These are phyloP conservation scores for Sclerodermus sp. DNA, from an alignment of 2,888 invertebrate species.

Conservation along the genomic window DNA sequence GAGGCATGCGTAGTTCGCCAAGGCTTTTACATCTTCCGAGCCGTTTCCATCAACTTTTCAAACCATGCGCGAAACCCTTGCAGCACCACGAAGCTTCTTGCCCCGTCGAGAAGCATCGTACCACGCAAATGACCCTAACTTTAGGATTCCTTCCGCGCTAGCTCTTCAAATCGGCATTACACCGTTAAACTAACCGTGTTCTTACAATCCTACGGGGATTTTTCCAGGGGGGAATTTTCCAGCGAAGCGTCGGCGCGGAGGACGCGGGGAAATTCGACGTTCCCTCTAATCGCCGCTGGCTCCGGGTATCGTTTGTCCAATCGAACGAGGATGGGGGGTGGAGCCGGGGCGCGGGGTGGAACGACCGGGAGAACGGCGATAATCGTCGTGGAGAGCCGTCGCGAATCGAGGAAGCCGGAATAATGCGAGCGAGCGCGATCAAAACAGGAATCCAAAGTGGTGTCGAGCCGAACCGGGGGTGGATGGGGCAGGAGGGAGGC, in stretches of 20 bases:
- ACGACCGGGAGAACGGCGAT: constrained; percentile 2
- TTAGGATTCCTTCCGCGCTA: too few relatives aligned
- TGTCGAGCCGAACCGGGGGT: neutral
- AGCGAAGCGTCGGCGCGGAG: too few relatives aligned
- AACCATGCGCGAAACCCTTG: constrained; percentile 19
- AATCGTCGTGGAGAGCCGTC: neutral
- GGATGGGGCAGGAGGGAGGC: constrained; percentile 5
- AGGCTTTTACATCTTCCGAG: constrained; percentile 30
- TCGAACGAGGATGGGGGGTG: constrained; percentile 16
- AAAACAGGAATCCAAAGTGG: constrained; percentile 1
- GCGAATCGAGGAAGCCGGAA: neutral
- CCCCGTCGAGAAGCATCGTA: too few relatives aligned
- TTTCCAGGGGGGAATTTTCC: neutral
- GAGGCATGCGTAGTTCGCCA: constrained; percentile 22
- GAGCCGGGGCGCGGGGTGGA: constrained; percentile 10
- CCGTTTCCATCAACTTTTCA: constrained; percentile 25
- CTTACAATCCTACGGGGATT: too few relatives aligned
- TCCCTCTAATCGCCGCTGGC: neutral
- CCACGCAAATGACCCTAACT: too few relatives aligned
- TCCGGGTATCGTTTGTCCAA: constrained; percentile 7
- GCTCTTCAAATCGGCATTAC: too few relatives aligned
- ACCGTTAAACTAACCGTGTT: too few relatives aligned
- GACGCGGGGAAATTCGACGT: too few relatives aligned
- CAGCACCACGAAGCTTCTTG: too few relatives aligned
- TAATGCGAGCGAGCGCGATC: constrained; percentile 9